These are phyloP conservation scores for Trimorus sp. DNA, from an alignment of 2,888 invertebrate species.

Conservation along the genomic window DNA sequence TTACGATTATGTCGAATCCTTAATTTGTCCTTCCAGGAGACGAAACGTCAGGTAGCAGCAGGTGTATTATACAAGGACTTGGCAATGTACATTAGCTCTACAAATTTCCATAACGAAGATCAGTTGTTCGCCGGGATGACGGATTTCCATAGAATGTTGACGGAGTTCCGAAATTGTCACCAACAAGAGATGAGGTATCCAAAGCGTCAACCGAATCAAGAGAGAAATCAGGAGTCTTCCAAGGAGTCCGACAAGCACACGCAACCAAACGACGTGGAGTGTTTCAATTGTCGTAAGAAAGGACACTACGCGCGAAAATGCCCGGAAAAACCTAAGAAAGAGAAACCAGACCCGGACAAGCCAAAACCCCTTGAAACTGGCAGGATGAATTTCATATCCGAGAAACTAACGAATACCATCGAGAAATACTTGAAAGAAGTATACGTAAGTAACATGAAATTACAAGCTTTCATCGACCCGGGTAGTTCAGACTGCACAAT, in stretches of 20 bases:
- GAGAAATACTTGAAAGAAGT: conserved; percentile 1
- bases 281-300: conserved; percentile 13
- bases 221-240: too few species aligned
- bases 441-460: background rate
- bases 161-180: too few species aligned
- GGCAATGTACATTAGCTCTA: conserved; percentile 11
- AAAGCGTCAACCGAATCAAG: too few species aligned
- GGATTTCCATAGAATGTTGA: too few species aligned
- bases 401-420: background rate
- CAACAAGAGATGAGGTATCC: too few species aligned
- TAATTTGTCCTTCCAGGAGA: conserved; percentile 14
- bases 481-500: conserved; percentile 52
- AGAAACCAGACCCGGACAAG: background rate
- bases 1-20: conserved; percentile 19
- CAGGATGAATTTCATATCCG: background rate
- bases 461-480: conserved; percentile 53
- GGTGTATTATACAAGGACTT: conserved; percentile 34
- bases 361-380: background rate
- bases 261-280: background rate
- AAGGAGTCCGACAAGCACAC: too few species aligned
- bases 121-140: background rate
- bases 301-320: conserved; percentile 34
- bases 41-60: conserved; percentile 18
- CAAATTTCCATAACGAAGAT: conserved; percentile 10
- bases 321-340: background rate